Conservation (phyloP, 2,888 invertebrate genomes). For the Chaitophorus viminalis region DNA sequence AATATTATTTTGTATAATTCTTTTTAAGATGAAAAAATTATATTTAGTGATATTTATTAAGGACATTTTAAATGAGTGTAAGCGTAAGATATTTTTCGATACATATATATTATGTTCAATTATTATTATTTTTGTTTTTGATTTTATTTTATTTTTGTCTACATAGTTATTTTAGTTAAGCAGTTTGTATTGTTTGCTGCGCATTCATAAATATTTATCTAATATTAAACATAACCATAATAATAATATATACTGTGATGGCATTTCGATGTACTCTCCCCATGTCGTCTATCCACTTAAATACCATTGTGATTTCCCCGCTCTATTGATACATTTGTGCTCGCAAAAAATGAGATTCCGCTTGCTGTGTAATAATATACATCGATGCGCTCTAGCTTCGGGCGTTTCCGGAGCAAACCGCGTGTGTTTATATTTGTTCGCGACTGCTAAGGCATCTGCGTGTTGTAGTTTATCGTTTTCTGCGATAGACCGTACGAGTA, state of each 20-base stretch:
- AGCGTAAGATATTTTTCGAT: slow-evolving; percentile 36
- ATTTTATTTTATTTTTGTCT: not conserved
- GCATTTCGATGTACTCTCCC: not conserved
- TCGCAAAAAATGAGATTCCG: too few species aligned
- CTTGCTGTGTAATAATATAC: too few species aligned
- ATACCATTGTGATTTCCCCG: not conserved
- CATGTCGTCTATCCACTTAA: not conserved
- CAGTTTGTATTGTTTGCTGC: slow-evolving; percentile 43
- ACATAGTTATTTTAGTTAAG: slow-evolving; percentile 50
- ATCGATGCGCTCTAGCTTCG: too few species aligned
- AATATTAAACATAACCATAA: slow-evolving; percentile 1
- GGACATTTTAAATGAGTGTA: slow-evolving; percentile 35
- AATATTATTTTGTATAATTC: slow-evolving; percentile 61
- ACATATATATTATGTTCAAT: slow-evolving; percentile 42
- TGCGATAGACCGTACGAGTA: too few species aligned
- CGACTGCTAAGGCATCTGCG: too few species aligned
- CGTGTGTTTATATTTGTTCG: too few species aligned
- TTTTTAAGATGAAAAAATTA: slow-evolving; percentile 60
- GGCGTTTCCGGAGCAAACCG: too few species aligned
- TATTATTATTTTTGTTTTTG: slow-evolving; percentile 19
- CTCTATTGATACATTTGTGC: not conserved
- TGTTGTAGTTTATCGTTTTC: too few species aligned
- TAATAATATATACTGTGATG: not conserved
- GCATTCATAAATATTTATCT: slow-evolving; percentile 38
- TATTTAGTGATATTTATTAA: slow-evolving; percentile 51